Conservation (phyloP, 2,797 vertebrate species). For the Sebastes steindachneri region DNA sequence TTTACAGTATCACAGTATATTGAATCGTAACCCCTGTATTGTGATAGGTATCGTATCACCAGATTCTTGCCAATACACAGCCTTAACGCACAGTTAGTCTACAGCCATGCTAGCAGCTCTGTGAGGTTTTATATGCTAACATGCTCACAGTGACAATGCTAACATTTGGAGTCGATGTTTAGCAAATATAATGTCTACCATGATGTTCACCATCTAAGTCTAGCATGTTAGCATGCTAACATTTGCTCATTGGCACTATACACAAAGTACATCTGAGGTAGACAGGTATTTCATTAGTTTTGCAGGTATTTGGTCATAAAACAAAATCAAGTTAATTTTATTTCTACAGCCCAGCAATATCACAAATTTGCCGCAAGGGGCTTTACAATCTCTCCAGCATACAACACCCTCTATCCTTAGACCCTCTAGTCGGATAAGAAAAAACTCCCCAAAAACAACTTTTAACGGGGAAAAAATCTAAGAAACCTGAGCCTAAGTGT, state of each 20-base stretch:
- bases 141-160: too few species aligned
- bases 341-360: neutral
- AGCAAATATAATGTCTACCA: neutral
- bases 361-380: neutral
- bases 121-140: too few species aligned
- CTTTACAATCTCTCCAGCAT: neutral
- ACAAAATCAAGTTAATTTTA: neutral
- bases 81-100: too few species aligned
- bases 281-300: neutral
- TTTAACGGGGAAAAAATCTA: neutral
- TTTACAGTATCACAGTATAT: too few species aligned
- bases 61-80: too few species aligned
- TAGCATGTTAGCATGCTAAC: neutral
- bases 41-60: too few species aligned
- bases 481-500: neutral
- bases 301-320: neutral
- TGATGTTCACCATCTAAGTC: neutral
- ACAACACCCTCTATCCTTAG: neutral
- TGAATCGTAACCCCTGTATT: rapidly evolving
- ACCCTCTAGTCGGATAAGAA: neutral
- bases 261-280: neutral
- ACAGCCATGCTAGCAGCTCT: too few species aligned
- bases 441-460: neutral
- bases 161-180: neutral
- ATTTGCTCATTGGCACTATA: neutral